Evolutionary conservation across 2,888 invertebrate species (phyloP), one percentile per base, ranked within the genome.

Genomic region (Cybosia mesomella): DNA sequence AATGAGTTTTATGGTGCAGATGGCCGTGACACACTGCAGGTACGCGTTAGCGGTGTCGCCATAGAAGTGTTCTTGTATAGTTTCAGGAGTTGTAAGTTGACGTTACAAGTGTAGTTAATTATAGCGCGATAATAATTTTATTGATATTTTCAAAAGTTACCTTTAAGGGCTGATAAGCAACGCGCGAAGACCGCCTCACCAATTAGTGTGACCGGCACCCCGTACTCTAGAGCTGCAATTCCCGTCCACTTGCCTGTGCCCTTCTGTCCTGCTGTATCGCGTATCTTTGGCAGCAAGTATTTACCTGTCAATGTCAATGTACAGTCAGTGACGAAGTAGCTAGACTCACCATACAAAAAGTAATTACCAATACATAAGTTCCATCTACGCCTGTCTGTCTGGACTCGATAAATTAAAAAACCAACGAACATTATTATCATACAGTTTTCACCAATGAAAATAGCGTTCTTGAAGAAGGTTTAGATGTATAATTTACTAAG

Each of bases 201-300:
- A 75, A 99, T 99, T 72, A 99, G 97, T 59, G 99, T 99, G 18
- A 99, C 99, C 0, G 99, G 99, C 18, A 98, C 97, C 11, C 99
- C 99, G 85, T 98, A 99, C 84, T 99, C 99, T 32, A 99, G 94
- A 0, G 99, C 98, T 4, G 99, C 96, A 80, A 99, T 98, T 0
- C 98, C 99, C 0, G 99, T 99, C 99, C 99, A 99, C 91, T 99
- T 99, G 67, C 99, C 99, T 0, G 99, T 99, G 64, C 99, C 99
- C 92, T 99, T 99, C 95, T 99, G 98, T 0, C 99, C 99, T 8
- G 99, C 99, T 0, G 98, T 97, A 89, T 99, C 99, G 10, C 97
- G 96, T 79, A 99, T 99, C 90, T 99, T 97, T 53, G 98, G 98
- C 73, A 99, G 93, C 59, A 99, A 93, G 83, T 96, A 97, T 70